Percentiles rank a stretch among this genome's conserved stretches.
These are phyloP conservation scores for Allobates femoralis DNA, from an alignment of 2,797 vertebrate genomes.

Conservation along the genomic window DNA sequence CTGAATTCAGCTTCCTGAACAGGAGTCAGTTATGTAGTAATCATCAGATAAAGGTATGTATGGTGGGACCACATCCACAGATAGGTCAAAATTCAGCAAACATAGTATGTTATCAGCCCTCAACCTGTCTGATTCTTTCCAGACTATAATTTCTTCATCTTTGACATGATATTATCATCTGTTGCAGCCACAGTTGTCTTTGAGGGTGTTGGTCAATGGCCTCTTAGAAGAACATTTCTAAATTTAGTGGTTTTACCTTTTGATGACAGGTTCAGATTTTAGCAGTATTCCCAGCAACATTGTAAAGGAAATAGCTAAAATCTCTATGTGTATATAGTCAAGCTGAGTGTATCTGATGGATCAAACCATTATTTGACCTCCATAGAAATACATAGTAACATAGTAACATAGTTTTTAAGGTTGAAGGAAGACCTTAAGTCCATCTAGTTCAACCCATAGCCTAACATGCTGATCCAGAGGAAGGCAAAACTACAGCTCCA, in stretches of 20 bases:
- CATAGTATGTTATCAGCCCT: neutral
- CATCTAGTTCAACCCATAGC: too few species aligned
- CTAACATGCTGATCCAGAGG: too few species aligned
- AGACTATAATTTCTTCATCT: neutral
- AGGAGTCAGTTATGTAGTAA: slow-evolving; percentile 70
- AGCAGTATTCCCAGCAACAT: neutral
- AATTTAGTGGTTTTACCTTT: neutral
- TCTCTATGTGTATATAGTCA: too few species aligned
- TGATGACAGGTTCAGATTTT: neutral
- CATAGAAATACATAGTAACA: too few species aligned
- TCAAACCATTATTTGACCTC: too few species aligned
- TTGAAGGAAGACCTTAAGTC: too few species aligned
- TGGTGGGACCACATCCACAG: neutral
- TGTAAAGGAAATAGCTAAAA: neutral
- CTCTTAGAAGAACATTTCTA: neutral
- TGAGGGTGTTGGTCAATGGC: neutral
- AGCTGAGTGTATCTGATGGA: too few species aligned
- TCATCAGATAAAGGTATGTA: slow-evolving; percentile 78
- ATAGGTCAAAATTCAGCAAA: neutral
- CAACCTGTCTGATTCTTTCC: neutral
- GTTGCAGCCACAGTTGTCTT: neutral
- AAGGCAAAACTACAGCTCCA: too few species aligned
- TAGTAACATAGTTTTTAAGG: too few species aligned
- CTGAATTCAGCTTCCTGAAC: slow-evolving; percentile 73
- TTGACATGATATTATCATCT: neutral